Conservation (phyloP, 2,888 invertebrate genomes). For the Pyrgus malvae region DNA sequence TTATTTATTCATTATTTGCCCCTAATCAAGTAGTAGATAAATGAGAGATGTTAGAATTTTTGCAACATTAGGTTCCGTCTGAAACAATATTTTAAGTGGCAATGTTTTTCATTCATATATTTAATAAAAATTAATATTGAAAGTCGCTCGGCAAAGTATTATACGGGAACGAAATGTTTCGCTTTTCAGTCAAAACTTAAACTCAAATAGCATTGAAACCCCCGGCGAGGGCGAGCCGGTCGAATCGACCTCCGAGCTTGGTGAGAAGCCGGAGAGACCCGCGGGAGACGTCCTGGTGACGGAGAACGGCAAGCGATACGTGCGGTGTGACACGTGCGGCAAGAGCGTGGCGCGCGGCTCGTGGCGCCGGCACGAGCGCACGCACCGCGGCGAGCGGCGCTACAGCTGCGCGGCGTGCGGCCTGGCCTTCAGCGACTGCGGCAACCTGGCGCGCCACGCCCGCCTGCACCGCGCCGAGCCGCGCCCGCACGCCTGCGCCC, state of each 20-base stretch:
- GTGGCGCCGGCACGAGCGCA: conserved; percentile 70
- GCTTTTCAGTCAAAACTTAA: conserved; percentile 42
- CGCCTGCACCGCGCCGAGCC: conserved; percentile 45
- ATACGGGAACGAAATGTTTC: conserved; percentile 11
- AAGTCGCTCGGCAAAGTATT: background rate
- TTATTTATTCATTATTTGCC: no score
- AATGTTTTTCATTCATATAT: no score
- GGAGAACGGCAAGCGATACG: conserved; percentile 43
- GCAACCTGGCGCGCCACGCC: conserved; percentile 77
- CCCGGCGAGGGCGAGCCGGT: conserved; percentile 1
- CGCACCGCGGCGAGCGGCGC: conserved; percentile 61
- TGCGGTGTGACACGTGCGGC: conserved; percentile 63
- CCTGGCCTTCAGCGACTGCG: conserved; percentile 67
- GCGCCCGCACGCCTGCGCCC: conserved; percentile 72
- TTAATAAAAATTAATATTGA: background rate
- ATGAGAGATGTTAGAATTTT: no score
- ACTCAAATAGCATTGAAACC: conserved; percentile 24
- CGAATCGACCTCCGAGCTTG: background rate
- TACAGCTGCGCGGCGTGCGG: conserved; percentile 80
- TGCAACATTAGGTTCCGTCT: no score
- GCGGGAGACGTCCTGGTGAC: conserved; percentile 22
- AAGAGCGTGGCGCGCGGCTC: conserved; percentile 48
- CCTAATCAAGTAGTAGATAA: no score
- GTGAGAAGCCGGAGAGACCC: background rate
- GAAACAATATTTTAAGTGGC: no score